Evolutionary conservation across 2,797 vertebrate genomes (phyloP), one percentile per base, ranked within the genome.

Genomic region (Hoplostethus atlanticus): DNA sequence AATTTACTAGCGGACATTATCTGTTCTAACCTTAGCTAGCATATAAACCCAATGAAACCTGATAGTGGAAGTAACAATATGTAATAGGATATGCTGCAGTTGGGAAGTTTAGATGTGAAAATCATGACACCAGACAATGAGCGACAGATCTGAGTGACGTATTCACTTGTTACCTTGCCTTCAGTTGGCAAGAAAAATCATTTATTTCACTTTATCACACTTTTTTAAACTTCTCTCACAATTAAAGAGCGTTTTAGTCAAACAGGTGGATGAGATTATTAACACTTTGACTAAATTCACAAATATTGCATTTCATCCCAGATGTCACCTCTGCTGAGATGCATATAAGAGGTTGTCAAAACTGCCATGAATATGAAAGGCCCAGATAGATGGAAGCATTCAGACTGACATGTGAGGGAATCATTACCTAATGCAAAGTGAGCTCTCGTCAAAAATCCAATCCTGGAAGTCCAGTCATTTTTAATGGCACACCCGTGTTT

Each of bases 361-460:
- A 69, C 59, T 52, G 34, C 34, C 42, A 76, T 74, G 71, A 84
- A 73, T 73, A 81, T 56, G 58, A 64, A 68, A 74, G 59, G 36
- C 81, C 48, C 13, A 73, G 58, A 77, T 40, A 64, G 80, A 79
- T 76, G 17, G 78, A 69, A 75, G 87, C 77, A 89, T 86, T 51
- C 53, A 84, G 64, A 74, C 64, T 81, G 85, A 77, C 85, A 79
- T 68, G 55, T 81, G 80, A 79, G 53, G 63, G 80, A 87, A 87
- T 79, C 57, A 87, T 84, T 79, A 82, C 71, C 67, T 88, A 85
- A 91, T 88, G 76, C 77, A 86, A 86, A 91, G 84, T 83, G 87
- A 92, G 78, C 77, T 81, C 75, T 84, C 85, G 88, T 91, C 91
- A 91, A 80, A 86, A 89, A 90, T 81, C 67, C 81, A 87, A 88